Evolutionary conservation across 2,113 vertebrate genomes (phyloP).

Genomic region (Lampris incognitus): DNA sequence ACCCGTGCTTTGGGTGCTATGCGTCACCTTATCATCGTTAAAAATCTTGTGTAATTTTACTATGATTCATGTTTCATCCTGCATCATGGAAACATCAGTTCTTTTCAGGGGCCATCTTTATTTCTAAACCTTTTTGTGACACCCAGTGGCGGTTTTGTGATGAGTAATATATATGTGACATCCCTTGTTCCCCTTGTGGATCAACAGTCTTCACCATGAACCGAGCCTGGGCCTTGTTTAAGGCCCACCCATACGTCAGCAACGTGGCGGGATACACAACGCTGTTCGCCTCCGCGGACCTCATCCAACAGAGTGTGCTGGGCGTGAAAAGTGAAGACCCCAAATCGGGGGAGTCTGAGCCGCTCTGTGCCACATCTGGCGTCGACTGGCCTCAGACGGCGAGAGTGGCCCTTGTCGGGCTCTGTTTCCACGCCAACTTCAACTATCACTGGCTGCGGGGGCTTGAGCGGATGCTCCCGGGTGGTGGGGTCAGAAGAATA

Average conservation of each 20-base stretch:
- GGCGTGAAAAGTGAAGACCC: slow-evolving; percentile 29
- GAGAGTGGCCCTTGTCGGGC: slow-evolving; percentile 81
- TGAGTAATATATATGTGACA: neutral
- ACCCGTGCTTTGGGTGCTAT: too few species aligned
- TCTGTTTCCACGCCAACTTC: slow-evolving; percentile 86
- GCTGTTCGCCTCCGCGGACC: slow-evolving; percentile 84
- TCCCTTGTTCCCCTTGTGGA: neutral
- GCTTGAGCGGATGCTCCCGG: slow-evolving; percentile 82
- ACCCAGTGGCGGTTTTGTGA: neutral
- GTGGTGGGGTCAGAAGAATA: slow-evolving; percentile 70
- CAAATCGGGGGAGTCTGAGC: slow-evolving; percentile 11
- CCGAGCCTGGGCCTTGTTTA: slow-evolving; percentile 73
- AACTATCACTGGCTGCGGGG: slow-evolving; percentile 85
- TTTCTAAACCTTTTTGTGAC: neutral
- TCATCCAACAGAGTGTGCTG: slow-evolving; percentile 82
- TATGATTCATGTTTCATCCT: neutral
- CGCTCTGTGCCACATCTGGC: neutral
- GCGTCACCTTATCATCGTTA: neutral
- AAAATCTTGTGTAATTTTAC: neutral
- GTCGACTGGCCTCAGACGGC: slow-evolving; percentile 80
- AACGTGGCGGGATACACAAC: slow-evolving; percentile 83
- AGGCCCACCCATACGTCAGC: slow-evolving; percentile 80
- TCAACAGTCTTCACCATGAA: slow-evolving; percentile 69
- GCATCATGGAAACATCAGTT: neutral
- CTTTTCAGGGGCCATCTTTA: neutral